Evolutionary conservation across 1,140 invertebrate species (phyloP).

Genomic region (Branchinecta lynchi): DNA sequence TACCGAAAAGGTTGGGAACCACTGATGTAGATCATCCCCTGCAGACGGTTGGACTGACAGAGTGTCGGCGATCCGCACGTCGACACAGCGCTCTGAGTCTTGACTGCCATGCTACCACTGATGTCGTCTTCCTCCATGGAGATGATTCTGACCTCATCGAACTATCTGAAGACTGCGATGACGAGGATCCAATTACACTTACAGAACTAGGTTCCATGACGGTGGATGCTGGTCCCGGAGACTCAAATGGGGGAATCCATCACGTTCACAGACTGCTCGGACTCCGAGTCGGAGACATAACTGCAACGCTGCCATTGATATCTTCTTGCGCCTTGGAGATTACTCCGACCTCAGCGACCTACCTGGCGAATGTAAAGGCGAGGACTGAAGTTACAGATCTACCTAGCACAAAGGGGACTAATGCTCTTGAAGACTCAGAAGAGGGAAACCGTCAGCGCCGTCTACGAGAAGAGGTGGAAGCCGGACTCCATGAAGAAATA

Average conservation of each 20-base stretch:
- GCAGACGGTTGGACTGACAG: not conserved
- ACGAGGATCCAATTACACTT: not conserved
- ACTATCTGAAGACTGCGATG: not conserved
- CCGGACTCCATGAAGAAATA: not conserved
- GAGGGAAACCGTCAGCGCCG: not conserved
- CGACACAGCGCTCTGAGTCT: not conserved
- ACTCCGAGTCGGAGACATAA: too few relatives aligned
- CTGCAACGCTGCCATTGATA: slow-evolving; percentile 9
- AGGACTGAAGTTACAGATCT: not conserved
- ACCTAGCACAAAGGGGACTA: not conserved
- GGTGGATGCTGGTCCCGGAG: too few relatives aligned
- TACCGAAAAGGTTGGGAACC: not conserved
- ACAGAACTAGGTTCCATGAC: too few relatives aligned
- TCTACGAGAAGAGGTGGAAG: not conserved
- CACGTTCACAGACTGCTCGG: too few relatives aligned
- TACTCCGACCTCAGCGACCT: not conserved
- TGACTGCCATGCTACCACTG: not conserved
- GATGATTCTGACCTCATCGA: not conserved
- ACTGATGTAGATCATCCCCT: not conserved
- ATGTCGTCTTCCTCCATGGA: not conserved
- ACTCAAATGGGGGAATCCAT: too few relatives aligned
- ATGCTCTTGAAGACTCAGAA: not conserved
- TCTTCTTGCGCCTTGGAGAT: slow-evolving; percentile 9
- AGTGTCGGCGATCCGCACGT: not conserved
- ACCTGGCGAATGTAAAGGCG: not conserved